Evolutionary conservation across 2,888 invertebrate genomes (phyloP).

Genomic region (Deilephila elpenor): DNA sequence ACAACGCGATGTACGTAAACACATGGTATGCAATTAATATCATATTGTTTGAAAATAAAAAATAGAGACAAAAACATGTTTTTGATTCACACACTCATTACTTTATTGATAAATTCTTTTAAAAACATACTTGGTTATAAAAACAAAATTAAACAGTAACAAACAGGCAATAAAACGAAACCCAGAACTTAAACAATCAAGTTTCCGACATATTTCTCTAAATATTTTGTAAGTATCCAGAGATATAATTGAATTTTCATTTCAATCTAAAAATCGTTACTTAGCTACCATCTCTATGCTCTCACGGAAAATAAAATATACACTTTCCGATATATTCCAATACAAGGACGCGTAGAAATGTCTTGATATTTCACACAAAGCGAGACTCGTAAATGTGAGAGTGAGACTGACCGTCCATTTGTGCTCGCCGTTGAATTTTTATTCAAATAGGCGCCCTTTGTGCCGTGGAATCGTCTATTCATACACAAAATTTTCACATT

Average conservation of each 20-base stretch:
- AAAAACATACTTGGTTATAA: no score
- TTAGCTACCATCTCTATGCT: no score
- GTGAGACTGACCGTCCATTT: neutral
- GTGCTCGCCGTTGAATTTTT: neutral
- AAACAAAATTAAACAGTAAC: no score
- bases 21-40: neutral
- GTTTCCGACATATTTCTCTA: no score
- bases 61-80: neutral
- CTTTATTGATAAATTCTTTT: no score
- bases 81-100: neutral
- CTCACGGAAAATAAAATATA: neutral
- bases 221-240: no score
- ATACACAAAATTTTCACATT: slow-evolving; percentile 17
- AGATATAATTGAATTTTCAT: no score
- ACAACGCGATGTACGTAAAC: neutral
- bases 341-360: neutral
- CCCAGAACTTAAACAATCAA: no score
- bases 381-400: neutral
- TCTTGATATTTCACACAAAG: slow-evolving; percentile 1
- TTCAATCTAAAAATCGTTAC: no score
- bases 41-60: neutral
- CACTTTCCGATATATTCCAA: neutral
- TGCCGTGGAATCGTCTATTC: neutral
- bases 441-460: slow-evolving; percentile 18
- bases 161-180: no score